A percentile compares a stretch with the other conserved stretches of the same genome.
phyloP scores from a whole-genome alignment of 1,140 invertebrate species.

The Drosophila quadrilineata region DNA sequence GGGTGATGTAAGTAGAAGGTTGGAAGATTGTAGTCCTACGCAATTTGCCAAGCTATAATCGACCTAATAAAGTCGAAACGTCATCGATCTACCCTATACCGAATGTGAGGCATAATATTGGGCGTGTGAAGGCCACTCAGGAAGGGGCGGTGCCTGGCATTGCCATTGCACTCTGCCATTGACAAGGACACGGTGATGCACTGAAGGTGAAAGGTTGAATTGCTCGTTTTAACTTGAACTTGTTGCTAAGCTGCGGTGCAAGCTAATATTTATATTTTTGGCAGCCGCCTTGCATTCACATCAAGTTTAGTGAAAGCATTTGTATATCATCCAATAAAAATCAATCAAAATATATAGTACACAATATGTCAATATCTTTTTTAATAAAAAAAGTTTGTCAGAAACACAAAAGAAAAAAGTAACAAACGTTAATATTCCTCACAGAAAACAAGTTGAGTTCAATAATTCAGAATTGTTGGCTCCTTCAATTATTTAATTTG shows the following conservation, averaged over 20 bases:
- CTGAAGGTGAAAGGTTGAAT: slow-evolving; percentile 52
- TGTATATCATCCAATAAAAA: slow-evolving; percentile 64
- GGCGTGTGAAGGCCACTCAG: slow-evolving; percentile 61
- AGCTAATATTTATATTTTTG: too few relatives aligned
- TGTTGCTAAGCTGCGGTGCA: slow-evolving; percentile 49
- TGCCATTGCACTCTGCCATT: slow-evolving; percentile 51
- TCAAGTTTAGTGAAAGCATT: slow-evolving; percentile 22
- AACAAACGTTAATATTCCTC: slow-evolving; percentile 37
- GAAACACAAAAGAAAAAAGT: too few relatives aligned
- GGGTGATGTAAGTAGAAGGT: too few relatives aligned
- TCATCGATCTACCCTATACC: slow-evolving; percentile 39
- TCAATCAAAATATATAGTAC: slow-evolving; percentile 58
- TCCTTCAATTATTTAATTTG: slow-evolving; percentile 28
- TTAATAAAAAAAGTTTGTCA: too few relatives aligned
- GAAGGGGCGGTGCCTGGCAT: slow-evolving; percentile 40
- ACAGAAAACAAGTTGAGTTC: neutral
- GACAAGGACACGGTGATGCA: slow-evolving; percentile 48
- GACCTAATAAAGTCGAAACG: slow-evolving; percentile 72
- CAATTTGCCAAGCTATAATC: slow-evolving; percentile 45
- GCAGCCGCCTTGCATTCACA: neutral
- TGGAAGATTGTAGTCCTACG: slow-evolving; percentile 23
- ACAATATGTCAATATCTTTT: slow-evolving; percentile 33
- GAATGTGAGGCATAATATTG: slow-evolving; percentile 46
- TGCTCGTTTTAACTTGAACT: too few relatives aligned
- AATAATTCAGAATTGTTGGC: neutral